Evolutionary conservation across 2,888 invertebrate species (phyloP).

Genomic region (Tetramorium bicarinatum): DNA sequence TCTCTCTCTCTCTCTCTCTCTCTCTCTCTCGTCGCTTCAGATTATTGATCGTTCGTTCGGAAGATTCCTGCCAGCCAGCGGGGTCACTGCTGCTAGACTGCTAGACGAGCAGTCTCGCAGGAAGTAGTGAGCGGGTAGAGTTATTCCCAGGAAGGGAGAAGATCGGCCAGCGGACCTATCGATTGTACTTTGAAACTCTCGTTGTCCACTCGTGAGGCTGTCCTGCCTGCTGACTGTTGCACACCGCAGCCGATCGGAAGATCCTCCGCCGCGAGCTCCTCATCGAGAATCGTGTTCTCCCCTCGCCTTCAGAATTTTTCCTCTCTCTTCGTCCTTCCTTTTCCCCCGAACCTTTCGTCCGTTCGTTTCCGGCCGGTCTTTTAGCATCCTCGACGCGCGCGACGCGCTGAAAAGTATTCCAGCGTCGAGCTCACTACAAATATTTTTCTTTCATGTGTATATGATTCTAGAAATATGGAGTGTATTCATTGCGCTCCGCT

Average conservation of each 20-base stretch:
- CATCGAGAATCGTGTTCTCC: conserved; percentile 8
- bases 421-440: conserved; percentile 35
- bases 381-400: conserved; percentile 6
- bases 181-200: conserved; percentile 76
- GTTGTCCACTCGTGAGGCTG: conserved; percentile 51
- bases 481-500: conserved; percentile 30
- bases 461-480: conserved; percentile 41
- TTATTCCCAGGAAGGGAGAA: conserved; percentile 70
- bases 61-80: conserved; percentile 79
- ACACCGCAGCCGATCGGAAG: conserved; percentile 61
- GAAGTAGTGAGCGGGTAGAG: conserved; percentile 71
- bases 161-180: conserved; percentile 77
- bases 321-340: background rate
- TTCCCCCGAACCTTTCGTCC: background rate
- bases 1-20: conserved; percentile 30
- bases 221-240: conserved; percentile 74
- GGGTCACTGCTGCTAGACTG: conserved; percentile 73
- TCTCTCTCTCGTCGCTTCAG: conserved; percentile 54
- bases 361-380: conserved; percentile 27
- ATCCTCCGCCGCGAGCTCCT: conserved; percentile 52
- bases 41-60: conserved; percentile 77
- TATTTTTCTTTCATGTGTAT: conserved; percentile 49
- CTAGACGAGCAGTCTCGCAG: conserved; percentile 75
- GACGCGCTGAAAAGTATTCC: conserved; percentile 34
- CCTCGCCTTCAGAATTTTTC: background rate